These are phyloP conservation scores for Avahi laniger DNA, from an alignment of 2,797 vertebrate species.

Conservation along the genomic window DNA sequence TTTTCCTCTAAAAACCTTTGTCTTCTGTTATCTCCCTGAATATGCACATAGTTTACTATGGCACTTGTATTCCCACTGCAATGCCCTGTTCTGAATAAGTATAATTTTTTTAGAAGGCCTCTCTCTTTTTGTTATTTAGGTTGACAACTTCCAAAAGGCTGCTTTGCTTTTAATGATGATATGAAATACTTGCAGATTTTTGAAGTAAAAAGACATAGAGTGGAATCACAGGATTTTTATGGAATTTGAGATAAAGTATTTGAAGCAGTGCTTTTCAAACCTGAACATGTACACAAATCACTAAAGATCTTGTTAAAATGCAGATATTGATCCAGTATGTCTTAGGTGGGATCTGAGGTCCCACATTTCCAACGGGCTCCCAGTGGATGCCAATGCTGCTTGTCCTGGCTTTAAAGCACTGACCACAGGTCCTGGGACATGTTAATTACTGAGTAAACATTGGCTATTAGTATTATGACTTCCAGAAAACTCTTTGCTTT, in stretches of 20 bases:
- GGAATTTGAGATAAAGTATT: background rate
- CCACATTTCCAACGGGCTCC: background rate
- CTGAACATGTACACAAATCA: background rate
- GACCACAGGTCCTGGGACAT: too few relatives aligned
- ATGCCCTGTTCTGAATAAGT: background rate
- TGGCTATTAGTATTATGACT: background rate
- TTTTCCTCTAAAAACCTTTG: background rate
- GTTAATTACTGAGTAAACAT: background rate
- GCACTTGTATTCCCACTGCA: background rate
- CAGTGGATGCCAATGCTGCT: too few relatives aligned
- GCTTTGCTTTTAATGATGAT: background rate
- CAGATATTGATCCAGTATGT: background rate
- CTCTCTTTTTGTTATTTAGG: background rate
- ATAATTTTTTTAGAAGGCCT: background rate
- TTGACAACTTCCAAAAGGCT: background rate
- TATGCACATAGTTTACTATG: background rate
- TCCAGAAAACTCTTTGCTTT: conserved; percentile 1
- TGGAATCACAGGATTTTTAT: background rate
- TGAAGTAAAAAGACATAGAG: background rate
- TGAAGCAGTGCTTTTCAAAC: background rate
- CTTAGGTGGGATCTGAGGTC: background rate
- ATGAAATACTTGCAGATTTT: background rate
- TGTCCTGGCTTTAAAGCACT: background rate
- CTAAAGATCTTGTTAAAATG: background rate
- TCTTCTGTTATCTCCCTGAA: background rate